Conservation (phyloP, 1,140 invertebrate species). For the Heliothis virescens region DNA sequence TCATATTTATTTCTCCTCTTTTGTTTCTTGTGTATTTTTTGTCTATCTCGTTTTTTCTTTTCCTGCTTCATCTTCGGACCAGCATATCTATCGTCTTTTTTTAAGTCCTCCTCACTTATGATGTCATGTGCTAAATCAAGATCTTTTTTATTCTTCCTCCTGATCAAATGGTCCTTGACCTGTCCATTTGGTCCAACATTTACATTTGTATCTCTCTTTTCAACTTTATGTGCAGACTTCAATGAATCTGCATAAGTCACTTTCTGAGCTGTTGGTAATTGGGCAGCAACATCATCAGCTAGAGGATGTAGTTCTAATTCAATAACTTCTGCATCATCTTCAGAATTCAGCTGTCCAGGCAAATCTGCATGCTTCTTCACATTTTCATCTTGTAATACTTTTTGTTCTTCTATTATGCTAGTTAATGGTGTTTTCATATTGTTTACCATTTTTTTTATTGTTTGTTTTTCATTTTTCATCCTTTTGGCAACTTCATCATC, state of each 20-base stretch:
- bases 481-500: constrained; percentile 74
- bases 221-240: constrained; percentile 60
- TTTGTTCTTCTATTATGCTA: constrained; percentile 52
- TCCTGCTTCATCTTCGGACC: constrained; percentile 67
- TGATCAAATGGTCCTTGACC: constrained; percentile 55
- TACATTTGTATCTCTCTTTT: constrained; percentile 52
- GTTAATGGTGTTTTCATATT: constrained; percentile 32
- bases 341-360: not conserved
- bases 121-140: constrained; percentile 49
- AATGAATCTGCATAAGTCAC: constrained; percentile 74
- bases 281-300: not conserved
- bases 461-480: constrained; percentile 67
- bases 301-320: not conserved
- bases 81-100: constrained; percentile 76
- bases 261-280: constrained; percentile 46
- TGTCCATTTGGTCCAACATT: constrained; percentile 35
- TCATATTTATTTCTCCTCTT: constrained; percentile 78
- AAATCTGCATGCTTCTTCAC: constrained; percentile 1
- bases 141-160: constrained; percentile 59
- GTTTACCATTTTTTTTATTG: constrained; percentile 60
- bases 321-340: not conserved
- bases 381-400: constrained; percentile 43
- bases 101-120: constrained; percentile 70
- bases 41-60: constrained; percentile 70
- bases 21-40: constrained; percentile 74